These are phyloP conservation scores for Rhinoptilus africanus DNA, from an alignment of 2,113 vertebrate species.

Conservation along the genomic window DNA sequence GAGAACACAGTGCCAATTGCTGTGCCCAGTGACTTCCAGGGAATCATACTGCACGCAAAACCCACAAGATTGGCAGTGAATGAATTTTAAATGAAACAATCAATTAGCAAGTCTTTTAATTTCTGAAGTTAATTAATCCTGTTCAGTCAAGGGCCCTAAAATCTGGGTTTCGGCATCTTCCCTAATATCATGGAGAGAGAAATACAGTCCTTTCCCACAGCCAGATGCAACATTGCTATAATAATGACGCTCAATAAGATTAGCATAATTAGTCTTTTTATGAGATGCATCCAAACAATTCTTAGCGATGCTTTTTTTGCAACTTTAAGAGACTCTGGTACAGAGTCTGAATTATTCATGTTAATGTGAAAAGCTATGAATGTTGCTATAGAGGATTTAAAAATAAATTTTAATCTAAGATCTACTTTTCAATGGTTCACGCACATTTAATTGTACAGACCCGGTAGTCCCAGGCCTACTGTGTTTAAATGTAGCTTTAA, in stretches of 20 bases:
- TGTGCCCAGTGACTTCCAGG: not conserved
- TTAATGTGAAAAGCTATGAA: not conserved
- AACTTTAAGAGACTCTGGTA: not conserved
- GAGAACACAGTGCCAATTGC: not conserved
- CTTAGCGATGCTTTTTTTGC: not conserved
- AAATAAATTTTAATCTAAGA: not conserved
- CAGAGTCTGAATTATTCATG: not conserved
- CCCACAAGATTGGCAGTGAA: not conserved
- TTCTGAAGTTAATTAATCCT: not conserved
- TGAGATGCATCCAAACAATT: not conserved
- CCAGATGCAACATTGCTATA: not conserved
- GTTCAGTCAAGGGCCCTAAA: not conserved
- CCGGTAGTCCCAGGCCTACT: not conserved
- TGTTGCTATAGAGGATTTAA: not conserved
- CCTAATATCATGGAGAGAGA: not conserved
- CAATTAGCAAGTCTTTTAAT: not conserved
- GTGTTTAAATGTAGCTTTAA: not conserved
- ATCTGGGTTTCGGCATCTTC: not conserved
- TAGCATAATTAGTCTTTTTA: not conserved
- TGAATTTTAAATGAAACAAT: not conserved
- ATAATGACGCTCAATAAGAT: not conserved
- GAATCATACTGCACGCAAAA: not conserved
- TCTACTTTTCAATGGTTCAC: not conserved
- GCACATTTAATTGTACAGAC: not conserved
- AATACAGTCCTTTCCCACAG: not conserved